Evolutionary conservation across 2,797 vertebrate species (phyloP).

Genomic region (Hypotaenidia okinawae): DNA sequence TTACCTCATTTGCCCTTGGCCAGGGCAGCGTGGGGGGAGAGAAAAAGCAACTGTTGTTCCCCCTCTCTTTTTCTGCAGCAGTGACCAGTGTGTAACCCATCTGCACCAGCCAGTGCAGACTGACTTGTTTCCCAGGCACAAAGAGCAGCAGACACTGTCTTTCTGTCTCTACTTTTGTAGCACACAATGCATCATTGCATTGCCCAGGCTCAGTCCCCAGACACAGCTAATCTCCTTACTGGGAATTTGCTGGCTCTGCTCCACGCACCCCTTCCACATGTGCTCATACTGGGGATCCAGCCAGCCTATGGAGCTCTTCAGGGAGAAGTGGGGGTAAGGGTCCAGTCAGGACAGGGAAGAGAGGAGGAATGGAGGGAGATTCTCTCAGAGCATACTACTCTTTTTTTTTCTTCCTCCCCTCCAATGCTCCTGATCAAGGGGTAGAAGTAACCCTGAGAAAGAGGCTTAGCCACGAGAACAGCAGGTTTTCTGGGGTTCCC

Average conservation of each 20-base stretch:
- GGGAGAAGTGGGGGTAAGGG: not conserved
- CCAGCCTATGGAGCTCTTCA: not conserved
- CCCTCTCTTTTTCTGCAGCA: not conserved
- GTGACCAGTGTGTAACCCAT: not conserved
- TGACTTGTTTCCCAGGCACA: not conserved
- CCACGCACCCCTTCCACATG: not conserved
- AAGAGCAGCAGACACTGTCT: not conserved
- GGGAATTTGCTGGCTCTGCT: not conserved
- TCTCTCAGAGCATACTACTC: not conserved
- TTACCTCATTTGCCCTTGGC: not conserved
- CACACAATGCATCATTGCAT: not conserved
- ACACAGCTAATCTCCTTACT: not conserved
- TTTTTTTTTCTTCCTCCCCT: too few relatives aligned
- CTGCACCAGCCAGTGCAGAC: not conserved
- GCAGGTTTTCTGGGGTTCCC: not conserved
- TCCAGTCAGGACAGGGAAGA: not conserved
- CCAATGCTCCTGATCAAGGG: not conserved
- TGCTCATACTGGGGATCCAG: not conserved
- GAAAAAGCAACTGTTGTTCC: not conserved
- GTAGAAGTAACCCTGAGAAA: not conserved
- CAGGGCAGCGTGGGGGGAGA: not conserved
- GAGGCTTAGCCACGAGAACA: not conserved
- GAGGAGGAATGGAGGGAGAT: not conserved
- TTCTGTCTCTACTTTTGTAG: not conserved
- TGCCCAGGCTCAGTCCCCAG: not conserved